These are phyloP conservation scores for Sialia sialis DNA, from an alignment of 2,113 vertebrate genomes.

Conservation along the genomic window DNA sequence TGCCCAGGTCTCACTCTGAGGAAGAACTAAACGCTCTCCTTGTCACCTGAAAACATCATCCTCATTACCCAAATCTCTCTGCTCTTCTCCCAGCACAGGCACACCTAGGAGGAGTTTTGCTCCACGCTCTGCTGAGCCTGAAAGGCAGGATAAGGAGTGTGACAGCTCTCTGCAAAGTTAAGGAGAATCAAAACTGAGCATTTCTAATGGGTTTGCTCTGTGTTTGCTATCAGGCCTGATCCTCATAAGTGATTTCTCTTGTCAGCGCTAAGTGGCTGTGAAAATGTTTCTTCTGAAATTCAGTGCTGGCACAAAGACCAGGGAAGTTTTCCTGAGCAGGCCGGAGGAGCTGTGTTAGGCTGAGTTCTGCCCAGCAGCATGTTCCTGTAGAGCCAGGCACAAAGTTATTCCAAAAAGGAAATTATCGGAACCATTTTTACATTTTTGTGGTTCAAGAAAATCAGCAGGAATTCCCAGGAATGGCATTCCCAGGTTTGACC, in stretches of 20 bases:
- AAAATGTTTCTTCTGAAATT: background rate
- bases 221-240: background rate
- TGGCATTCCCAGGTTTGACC: background rate
- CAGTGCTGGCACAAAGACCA: background rate
- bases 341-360: background rate
- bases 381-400: background rate
- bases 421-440: accelerated
- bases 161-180: background rate
- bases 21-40: background rate
- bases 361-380: background rate
- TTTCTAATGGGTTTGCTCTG: background rate
- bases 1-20: background rate
- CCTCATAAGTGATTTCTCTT: background rate
- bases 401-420: background rate
- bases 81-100: background rate
- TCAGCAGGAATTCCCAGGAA: background rate
- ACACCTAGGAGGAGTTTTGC: background rate
- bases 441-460: background rate
- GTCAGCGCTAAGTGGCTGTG: background rate
- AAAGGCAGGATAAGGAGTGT: background rate
- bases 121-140: background rate
- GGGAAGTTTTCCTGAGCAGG: background rate
- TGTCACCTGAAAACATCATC: background rate
- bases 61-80: background rate
- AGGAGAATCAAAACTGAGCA: background rate